Percentiles rank a stretch among this genome's conserved stretches.
phyloP scores from a whole-genome alignment of 2,888 invertebrate species.

The Apodemia zela region DNA sequence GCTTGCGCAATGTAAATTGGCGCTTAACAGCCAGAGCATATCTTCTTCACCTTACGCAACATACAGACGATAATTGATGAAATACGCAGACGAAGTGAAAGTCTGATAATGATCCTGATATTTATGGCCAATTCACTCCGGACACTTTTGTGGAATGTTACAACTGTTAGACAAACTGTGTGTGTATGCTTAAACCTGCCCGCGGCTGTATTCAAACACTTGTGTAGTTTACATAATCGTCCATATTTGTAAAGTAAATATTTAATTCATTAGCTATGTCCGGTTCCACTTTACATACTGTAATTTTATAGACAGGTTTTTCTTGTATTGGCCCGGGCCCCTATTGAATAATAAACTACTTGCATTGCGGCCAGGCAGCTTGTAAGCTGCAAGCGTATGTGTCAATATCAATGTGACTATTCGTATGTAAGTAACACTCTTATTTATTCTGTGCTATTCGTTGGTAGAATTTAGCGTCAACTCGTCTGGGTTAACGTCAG shows the following conservation, averaged over 20 bases:
- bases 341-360: neutral
- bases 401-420: too few species aligned
- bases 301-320: neutral
- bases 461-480: neutral
- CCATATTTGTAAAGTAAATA: neutral
- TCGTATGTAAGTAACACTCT: too few species aligned
- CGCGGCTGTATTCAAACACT: neutral
- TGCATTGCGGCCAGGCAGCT: neutral
- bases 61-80: constrained; percentile 13
- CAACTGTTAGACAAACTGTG: neutral
- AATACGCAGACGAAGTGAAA: constrained; percentile 11
- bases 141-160: neutral
- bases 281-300: neutral
- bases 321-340: neutral
- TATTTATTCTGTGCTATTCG: neutral
- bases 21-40: constrained; percentile 12
- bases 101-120: constrained; percentile 13
- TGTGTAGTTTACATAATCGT: neutral
- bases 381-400: neutral
- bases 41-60: constrained; percentile 15
- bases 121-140: neutral
- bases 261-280: neutral
- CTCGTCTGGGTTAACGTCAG: too few species aligned
- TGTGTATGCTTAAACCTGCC: neutral
- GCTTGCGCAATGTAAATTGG: constrained; percentile 2